phyloP scores from a whole-genome alignment of 2,888 invertebrate genomes.

The Petrolisthes cinctipes region DNA sequence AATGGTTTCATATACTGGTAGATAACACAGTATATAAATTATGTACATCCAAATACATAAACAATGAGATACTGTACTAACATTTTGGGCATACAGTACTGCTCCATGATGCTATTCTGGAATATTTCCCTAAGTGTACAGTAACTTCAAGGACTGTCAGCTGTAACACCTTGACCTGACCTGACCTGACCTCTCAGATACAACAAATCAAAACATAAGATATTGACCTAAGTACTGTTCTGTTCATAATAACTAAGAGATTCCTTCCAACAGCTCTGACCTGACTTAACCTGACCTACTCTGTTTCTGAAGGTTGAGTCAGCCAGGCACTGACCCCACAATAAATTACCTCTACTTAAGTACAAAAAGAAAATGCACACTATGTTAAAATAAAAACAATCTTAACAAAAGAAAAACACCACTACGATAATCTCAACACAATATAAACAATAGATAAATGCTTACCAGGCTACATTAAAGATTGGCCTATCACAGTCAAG shows the following conservation, averaged over 20 bases:
- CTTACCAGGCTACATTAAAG: conserved; percentile 13
- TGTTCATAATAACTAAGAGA: not conserved
- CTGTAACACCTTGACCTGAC: too few relatives aligned
- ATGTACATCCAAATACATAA: too few relatives aligned
- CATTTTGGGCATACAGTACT: too few relatives aligned
- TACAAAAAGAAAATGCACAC: conserved; percentile 10
- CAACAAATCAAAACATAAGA: not conserved
- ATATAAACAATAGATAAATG: not conserved
- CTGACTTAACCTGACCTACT: not conserved
- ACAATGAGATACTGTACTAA: too few relatives aligned
- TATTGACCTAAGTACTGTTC: not conserved
- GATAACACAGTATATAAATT: too few relatives aligned
- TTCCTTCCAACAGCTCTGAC: not conserved
- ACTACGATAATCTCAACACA: not conserved
- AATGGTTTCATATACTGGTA: too few relatives aligned
- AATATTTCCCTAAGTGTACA: not conserved
- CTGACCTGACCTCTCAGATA: not conserved
- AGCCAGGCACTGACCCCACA: not conserved
- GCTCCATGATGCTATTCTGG: too few relatives aligned
- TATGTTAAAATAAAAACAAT: conserved; percentile 10
- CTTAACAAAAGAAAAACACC: not conserved
- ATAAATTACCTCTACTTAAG: conserved; percentile 8
- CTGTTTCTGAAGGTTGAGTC: not conserved
- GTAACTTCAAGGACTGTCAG: too few relatives aligned
- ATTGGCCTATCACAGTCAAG: conserved; percentile 17